A percentile compares a stretch with the other conserved stretches of the same genome.
Conservation (phyloP, 2,113 vertebrate genomes). For the Notechis scutatus region DNA sequence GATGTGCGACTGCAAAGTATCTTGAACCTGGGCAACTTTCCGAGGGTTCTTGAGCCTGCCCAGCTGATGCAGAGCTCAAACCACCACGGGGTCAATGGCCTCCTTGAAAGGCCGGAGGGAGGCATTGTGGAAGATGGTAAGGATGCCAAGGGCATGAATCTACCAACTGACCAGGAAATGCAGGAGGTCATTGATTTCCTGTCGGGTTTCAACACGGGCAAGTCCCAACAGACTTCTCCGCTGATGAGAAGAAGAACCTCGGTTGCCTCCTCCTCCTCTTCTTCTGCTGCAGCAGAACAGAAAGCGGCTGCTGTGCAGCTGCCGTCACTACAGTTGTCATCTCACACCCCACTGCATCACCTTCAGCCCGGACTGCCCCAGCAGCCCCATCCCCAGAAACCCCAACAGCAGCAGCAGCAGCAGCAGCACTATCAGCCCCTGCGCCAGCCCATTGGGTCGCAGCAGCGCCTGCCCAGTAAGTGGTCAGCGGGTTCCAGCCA, state of each 20-base stretch:
- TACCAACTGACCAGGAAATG: constrained; percentile 98
- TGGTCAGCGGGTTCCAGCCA: constrained; percentile 82
- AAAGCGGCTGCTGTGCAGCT: constrained; percentile 79
- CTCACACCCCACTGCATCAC: constrained; percentile 77
- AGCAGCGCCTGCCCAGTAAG: constrained; percentile 77
- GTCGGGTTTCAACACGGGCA: constrained; percentile 98
- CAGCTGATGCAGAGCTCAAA: constrained; percentile 66
- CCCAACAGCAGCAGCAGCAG: constrained; percentile 75
- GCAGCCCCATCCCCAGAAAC: constrained; percentile 30
- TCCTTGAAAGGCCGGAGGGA: constrained; percentile 67
- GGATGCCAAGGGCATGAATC: constrained; percentile 94
- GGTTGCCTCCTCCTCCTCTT: constrained; percentile 71
- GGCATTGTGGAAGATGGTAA: constrained; percentile 67
- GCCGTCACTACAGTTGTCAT: constrained; percentile 72
- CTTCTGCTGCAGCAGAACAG: constrained; percentile 76
- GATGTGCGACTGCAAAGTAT: constrained; percentile 84
- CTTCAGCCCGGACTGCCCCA: constrained; percentile 70
- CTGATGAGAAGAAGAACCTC: constrained; percentile 91
- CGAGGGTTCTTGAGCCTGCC: constrained; percentile 71
- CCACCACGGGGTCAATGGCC: constrained; percentile 77
- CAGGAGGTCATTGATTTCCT: constrained; percentile 99
- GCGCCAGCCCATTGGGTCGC: constrained; percentile 82
- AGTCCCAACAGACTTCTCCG: constrained; percentile 94
- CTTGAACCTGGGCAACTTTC: constrained; percentile 80
- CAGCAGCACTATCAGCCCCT: constrained; percentile 85